These are phyloP conservation scores for Echiichthys vipera DNA, from an alignment of 2,797 vertebrate species.

Conservation along the genomic window DNA sequence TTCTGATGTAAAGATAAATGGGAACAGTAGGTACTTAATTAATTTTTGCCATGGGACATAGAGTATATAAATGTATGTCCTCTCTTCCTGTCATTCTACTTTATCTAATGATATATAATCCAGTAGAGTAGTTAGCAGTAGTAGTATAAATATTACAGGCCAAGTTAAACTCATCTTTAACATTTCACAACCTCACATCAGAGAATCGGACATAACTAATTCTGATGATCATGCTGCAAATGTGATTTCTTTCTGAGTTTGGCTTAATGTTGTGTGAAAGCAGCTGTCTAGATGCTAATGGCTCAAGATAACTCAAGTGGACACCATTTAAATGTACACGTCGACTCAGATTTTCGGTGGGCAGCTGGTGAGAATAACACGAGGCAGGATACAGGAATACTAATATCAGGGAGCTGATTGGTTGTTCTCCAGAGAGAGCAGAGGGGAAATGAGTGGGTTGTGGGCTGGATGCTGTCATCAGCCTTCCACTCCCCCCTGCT, in stretches of 20 bases:
- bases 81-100: background rate
- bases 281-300: constrained; percentile 48
- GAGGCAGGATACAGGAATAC: constrained; percentile 52
- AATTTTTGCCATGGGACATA: constrained; percentile 19
- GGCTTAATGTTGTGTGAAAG: constrained; percentile 69
- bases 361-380: constrained; percentile 67
- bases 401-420: constrained; percentile 59
- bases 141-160: background rate
- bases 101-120: constrained; percentile 5
- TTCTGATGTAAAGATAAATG: constrained; percentile 38
- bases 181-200: constrained; percentile 21
- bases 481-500: constrained; percentile 54
- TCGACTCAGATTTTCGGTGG: constrained; percentile 58
- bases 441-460: background rate
- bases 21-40: constrained; percentile 11
- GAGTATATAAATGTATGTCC: background rate
- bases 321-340: constrained; percentile 65
- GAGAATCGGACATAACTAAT: constrained; percentile 34
- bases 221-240: constrained; percentile 26
- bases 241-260: constrained; percentile 39
- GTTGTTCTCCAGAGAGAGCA: constrained; percentile 35
- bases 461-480: constrained; percentile 11
- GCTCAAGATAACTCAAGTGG: constrained; percentile 68
- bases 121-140: background rate
- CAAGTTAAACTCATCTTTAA: constrained; percentile 12